Evolutionary conservation across 1,140 invertebrate genomes (phyloP).

Genomic region (Drosophila neocordata): DNA sequence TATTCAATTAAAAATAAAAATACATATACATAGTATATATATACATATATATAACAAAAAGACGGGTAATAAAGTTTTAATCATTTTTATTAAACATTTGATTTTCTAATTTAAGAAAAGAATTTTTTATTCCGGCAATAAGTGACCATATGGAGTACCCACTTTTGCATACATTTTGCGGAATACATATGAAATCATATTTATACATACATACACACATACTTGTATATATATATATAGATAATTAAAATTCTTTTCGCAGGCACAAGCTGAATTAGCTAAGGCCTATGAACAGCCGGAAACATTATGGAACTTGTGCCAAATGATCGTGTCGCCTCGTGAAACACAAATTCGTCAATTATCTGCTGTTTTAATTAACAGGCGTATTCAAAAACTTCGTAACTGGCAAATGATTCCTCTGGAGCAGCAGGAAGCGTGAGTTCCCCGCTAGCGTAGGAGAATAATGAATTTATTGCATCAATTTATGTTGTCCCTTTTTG

Average conservation of each 20-base stretch:
- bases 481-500: background rate
- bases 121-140: constrained; percentile 25
- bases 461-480: background rate
- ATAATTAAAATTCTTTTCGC: constrained; percentile 25
- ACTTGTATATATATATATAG: no score
- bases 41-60: no score
- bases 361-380: constrained; percentile 86
- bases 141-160: constrained; percentile 9
- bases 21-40: no score
- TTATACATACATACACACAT: no score
- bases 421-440: constrained; percentile 84
- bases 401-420: constrained; percentile 86
- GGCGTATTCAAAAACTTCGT: constrained; percentile 85
- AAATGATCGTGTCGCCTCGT: constrained; percentile 84
- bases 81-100: no score
- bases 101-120: background rate
- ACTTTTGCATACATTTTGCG: background rate
- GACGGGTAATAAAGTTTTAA: no score
- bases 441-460: background rate
- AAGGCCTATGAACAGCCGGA: constrained; percentile 87
- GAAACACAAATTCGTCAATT: constrained; percentile 87
- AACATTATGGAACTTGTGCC: constrained; percentile 85
- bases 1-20: no score
- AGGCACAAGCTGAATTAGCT: constrained; percentile 87
- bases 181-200: background rate